phyloP scores from a whole-genome alignment of 1,140 invertebrate genomes.

The Sweltsa coloradensis region DNA sequence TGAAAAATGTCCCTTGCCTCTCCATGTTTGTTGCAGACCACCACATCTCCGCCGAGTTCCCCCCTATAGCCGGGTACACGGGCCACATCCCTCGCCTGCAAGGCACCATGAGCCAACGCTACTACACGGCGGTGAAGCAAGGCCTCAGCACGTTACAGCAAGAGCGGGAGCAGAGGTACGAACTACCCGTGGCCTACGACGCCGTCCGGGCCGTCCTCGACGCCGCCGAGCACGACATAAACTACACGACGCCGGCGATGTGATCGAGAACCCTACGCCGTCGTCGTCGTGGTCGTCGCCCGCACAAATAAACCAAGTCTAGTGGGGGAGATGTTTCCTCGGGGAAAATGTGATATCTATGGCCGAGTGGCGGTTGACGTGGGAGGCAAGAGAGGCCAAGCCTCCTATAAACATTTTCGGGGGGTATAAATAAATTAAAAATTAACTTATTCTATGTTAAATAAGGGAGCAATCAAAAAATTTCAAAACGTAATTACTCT shows the following conservation, averaged over 20 bases:
- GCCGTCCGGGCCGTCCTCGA: slow-evolving; percentile 16
- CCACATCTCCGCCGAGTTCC: slow-evolving; percentile 50
- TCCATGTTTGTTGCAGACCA: slow-evolving; percentile 35
- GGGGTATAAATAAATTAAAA: no score
- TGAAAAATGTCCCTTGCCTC: background rate
- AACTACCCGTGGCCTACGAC: slow-evolving; percentile 10
- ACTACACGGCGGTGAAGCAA: slow-evolving; percentile 49
- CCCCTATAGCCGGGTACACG: slow-evolving; percentile 57
- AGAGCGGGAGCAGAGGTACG: slow-evolving; percentile 36
- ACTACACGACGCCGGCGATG: background rate
- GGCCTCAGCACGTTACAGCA: slow-evolving; percentile 44
- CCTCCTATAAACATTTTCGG: no score
- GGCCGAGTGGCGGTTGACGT: no score
- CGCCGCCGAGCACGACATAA: background rate
- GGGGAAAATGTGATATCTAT: no score
- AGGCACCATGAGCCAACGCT: slow-evolving; percentile 48
- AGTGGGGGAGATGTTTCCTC: no score
- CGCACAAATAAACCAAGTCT: no score
- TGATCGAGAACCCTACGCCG: no score
- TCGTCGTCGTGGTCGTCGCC: no score
- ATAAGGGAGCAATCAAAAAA: no score
- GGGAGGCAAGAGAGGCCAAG: no score
- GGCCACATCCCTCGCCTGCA: slow-evolving; percentile 55
- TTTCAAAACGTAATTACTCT: no score
- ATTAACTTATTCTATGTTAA: no score